Evolutionary conservation across 2,113 vertebrate species (phyloP).

Genomic region (Phyllostomus discolor): DNA sequence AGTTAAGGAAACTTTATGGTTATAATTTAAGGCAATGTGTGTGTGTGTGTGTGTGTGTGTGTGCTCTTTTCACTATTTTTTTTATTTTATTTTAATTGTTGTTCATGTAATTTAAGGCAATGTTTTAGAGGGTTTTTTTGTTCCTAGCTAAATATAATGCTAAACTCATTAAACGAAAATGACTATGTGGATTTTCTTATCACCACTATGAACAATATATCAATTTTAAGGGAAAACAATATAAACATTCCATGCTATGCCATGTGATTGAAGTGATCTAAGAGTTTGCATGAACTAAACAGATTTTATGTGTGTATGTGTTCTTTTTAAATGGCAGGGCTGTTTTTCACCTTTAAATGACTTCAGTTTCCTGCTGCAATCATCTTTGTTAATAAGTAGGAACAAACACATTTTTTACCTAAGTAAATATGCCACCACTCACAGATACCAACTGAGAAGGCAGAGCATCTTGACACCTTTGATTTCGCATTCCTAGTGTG

Average conservation of each 20-base stretch:
- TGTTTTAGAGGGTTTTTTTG: not conserved
- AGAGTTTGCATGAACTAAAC: not conserved
- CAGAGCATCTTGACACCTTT: not conserved
- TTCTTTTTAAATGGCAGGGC: not conserved
- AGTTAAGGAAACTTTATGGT: not conserved
- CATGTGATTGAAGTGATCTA: not conserved
- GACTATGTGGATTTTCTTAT: not conserved
- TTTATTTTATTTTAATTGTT: too few relatives aligned
- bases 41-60: not conserved
- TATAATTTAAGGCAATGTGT: not conserved
- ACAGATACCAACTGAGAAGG: not conserved
- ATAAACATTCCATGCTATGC: not conserved
- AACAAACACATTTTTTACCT: not conserved
- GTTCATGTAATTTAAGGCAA: not conserved
- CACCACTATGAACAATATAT: not conserved
- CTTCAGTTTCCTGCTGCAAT: not conserved
- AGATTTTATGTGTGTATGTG: not conserved
- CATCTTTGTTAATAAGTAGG: not conserved
- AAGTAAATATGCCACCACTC: not conserved
- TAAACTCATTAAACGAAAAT: not conserved
- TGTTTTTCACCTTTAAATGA: not conserved
- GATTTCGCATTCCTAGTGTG: not conserved
- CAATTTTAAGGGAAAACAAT: not conserved
- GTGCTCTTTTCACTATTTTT: too few relatives aligned
- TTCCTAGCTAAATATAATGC: not conserved